Evolutionary conservation across 1,140 invertebrate genomes (phyloP), one percentile per base, ranked within the genome.

Genomic region (Rhopalosiphum padi): DNA sequence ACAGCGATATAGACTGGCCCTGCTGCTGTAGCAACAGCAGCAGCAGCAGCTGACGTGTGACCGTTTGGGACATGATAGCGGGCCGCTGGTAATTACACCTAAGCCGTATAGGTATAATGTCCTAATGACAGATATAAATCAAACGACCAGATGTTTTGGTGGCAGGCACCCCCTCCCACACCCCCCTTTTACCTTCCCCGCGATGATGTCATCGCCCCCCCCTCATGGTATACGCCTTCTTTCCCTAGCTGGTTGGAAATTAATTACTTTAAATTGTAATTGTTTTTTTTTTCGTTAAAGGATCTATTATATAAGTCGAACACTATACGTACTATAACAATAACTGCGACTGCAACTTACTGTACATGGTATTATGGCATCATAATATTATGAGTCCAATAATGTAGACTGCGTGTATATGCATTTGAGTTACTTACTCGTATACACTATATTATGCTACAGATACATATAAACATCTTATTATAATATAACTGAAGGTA

Each of bases 81-180:
- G 46, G 82, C 48, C 77, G 82, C 91, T 37, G 48, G 91, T 93
- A 93, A 93, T 93, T 93, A 93, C 51, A 93, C 91, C 91, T 91
- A 43, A 87, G 77, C 90, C 90, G 25, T 90, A 92, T 85, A 93
- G 91, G 91, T 93, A 93, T 93, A 93, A 85, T 85, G 25, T 82
- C 30, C 91, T 93, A 93, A 93, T 93, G 91, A 93, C 91, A 93
- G 91, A 93, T 93, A 93, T 93, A 93, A 93, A 93, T 93, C 91
- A 93, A 86, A 93, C 91, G 48, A 68, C 91, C 91, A 93, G 91
- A 93, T 93, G 91, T 93, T 93, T 93, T 55, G 82, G 48, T 43
- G 82, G 91, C 82, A 55, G 48, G 82, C 91, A 86, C 37, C 91
- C 48, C 82, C 82, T 86, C 51, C 35, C 23, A 22, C 35, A 30